Percentiles rank a stretch among this genome's conserved stretches.
phyloP scores from a whole-genome alignment of 2,797 vertebrate species.

The Poeciliopsis infans region DNA sequence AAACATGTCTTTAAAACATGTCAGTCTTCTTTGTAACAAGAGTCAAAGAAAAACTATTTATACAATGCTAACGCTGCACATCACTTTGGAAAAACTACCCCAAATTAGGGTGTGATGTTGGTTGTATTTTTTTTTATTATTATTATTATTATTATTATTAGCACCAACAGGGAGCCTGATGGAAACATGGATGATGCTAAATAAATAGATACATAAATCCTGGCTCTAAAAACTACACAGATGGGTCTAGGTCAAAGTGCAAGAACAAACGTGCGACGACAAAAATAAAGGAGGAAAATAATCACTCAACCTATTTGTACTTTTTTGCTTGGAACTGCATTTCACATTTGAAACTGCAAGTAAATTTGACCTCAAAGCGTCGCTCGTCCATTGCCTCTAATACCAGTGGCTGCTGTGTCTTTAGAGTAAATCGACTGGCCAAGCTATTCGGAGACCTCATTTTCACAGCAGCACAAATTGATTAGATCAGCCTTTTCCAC shows the following conservation, averaged over 20 bases:
- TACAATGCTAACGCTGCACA: neutral
- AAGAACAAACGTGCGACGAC: neutral
- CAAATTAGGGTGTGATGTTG: neutral
- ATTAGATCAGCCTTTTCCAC: conserved; percentile 16
- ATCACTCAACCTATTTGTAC: neutral
- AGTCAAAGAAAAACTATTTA: neutral
- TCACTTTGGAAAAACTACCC: neutral
- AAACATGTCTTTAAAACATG: no score
- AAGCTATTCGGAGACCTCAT: neutral
- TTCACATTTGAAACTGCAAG: neutral
- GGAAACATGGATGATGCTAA: neutral
- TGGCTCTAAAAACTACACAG: neutral
- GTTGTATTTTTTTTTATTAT: no score
- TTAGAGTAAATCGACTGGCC: neutral
- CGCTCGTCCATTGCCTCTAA: no score
- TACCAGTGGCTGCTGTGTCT: neutral
- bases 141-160: no score
- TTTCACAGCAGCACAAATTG: conserved; percentile 15
- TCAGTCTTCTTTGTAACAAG: neutral
- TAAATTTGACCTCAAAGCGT: neutral
- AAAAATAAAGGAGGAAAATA: neutral
- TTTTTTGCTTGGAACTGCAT: neutral
- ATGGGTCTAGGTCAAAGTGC: neutral
- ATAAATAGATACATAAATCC: neutral
- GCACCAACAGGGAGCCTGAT: neutral